Evolutionary conservation across 1,140 invertebrate species (phyloP).

Genomic region (Pemphigus obesinymphae): DNA sequence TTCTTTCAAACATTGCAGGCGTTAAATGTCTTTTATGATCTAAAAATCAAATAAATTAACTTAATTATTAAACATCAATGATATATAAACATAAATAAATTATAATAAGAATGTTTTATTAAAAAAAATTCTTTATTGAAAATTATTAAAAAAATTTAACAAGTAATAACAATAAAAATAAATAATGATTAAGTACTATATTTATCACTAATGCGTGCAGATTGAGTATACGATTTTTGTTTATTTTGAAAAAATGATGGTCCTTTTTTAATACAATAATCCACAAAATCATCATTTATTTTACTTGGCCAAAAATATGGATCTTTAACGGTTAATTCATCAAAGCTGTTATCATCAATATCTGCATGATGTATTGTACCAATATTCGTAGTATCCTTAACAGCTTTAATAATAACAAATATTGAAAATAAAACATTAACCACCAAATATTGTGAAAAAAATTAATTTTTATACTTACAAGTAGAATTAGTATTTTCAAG

Average conservation of each 20-base stretch:
- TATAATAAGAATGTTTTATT: too few relatives aligned
- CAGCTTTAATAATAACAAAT: not conserved
- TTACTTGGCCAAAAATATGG: slow-evolving; percentile 4
- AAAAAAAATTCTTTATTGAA: not conserved
- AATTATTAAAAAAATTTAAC: not conserved
- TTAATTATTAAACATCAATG: too few relatives aligned
- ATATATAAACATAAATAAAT: too few relatives aligned
- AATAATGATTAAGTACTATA: slow-evolving; percentile 3
- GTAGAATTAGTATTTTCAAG: not conserved
- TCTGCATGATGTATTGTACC: slow-evolving; percentile 1
- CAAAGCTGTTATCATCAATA: not conserved
- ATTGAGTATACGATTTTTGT: slow-evolving; percentile 3
- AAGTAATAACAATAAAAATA: slow-evolving; percentile 1
- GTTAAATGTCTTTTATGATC: too few relatives aligned
- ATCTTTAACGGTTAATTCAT: not conserved
- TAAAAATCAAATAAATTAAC: too few relatives aligned
- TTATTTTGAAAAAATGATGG: slow-evolving; percentile 3
- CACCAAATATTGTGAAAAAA: not conserved
- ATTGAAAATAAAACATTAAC: not conserved
- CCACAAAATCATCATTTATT: not conserved
- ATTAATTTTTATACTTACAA: not conserved
- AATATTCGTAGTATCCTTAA: not conserved
- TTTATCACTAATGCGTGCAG: not conserved
- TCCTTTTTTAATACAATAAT: slow-evolving; percentile 7
- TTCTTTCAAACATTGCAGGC: too few relatives aligned